Evolutionary conservation across 2,888 invertebrate genomes (phyloP).

Genomic region (Cybosia mesomella): DNA sequence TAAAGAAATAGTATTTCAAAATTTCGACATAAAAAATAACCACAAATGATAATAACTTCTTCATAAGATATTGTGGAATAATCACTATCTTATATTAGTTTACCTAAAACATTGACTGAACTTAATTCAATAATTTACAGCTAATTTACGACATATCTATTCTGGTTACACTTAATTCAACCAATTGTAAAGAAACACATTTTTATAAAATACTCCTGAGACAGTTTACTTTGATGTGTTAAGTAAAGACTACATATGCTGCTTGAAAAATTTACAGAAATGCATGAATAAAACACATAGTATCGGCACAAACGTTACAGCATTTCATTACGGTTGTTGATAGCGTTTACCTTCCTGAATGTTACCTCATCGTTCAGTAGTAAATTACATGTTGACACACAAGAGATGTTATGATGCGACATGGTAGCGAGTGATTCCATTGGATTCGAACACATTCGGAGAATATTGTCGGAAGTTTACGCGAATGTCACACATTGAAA

Average conservation of each 20-base stretch:
- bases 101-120: conserved; percentile 47
- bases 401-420: not conserved
- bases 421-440: not conserved
- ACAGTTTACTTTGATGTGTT: not conserved
- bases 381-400: not conserved
- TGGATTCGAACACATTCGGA: not conserved
- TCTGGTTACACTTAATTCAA: conserved; percentile 34
- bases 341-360: not conserved
- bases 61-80: conserved; percentile 43
- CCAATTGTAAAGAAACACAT: conserved; percentile 8
- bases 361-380: not conserved
- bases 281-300: not conserved
- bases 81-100: conserved; percentile 36
- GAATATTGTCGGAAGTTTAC: too few relatives aligned
- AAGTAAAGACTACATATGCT: not conserved
- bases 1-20: conserved; percentile 24
- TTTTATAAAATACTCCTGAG: not conserved
- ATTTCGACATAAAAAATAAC: conserved; percentile 35
- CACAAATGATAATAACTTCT: conserved; percentile 43
- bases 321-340: not conserved
- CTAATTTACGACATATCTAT: conserved; percentile 31
- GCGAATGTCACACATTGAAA: not conserved
- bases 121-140: conserved; percentile 36
- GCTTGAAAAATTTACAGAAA: not conserved
- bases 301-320: not conserved